Evolutionary conservation across 2,797 vertebrate genomes (phyloP), one percentile per base, ranked within the genome.

Genomic region (Sardinella longiceps): DNA sequence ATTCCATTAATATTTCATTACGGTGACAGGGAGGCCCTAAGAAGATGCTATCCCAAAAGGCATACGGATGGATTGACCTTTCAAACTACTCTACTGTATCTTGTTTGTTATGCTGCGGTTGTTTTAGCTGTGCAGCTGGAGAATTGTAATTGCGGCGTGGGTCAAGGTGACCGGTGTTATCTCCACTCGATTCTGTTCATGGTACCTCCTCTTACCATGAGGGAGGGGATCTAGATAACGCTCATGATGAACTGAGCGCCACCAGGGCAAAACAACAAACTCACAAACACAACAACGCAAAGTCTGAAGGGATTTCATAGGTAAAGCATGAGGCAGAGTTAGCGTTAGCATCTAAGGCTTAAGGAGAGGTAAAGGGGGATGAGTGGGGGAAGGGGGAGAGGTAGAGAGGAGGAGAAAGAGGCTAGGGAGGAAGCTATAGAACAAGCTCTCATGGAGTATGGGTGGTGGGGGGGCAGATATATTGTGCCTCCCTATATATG

Each of bases 111-210:
- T 77, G 70, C 37, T 23, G 33, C 70, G 1, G 37, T 77, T 33
- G n/a, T n/a, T 77, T 77, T 77, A 77, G 70, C 70, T 23, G 33
- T 20, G 39, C 70, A 77, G 70, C 70, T 43, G 70, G 70, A 77
- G 70, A 77, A 77, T 43, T 77, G 6, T 77, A 77, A 77, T 77
- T 77, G 70, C 70, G 11, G 20, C 2, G 1, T 6, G 70, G 70
- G 70, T 77, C 37, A 77, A 77, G 70, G 70, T 77, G 70, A 77
- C 70, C 70, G 70, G 7, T 39, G 37, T 39, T 77, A 84, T 88
- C 86, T 37, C 48, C 56, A 80, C 5, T 39, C 56, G 23, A 87
- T 88, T 82, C 66, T 30, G 87, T 88, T 82, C 33, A 6, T 37
- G 30, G 63, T 43, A 20, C 20, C 70, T 74, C 30, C 33, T 74